Evolutionary conservation across 2,888 invertebrate genomes (phyloP).

Genomic region (Pteria penguin): DNA sequence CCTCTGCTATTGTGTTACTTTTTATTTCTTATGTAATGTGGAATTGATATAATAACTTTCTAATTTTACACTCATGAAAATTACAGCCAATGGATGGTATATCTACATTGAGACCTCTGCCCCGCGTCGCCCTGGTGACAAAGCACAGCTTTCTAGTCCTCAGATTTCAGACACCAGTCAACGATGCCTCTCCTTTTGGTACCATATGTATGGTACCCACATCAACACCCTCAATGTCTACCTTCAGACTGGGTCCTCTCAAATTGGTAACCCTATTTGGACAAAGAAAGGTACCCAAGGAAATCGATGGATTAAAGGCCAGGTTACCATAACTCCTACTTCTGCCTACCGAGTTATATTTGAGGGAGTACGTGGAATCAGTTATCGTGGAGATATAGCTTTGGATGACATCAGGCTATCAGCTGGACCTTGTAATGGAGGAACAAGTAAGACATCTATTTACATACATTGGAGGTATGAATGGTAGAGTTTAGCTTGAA

Average conservation of each 20-base stretch:
- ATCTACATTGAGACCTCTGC: constrained; percentile 83
- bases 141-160: constrained; percentile 81
- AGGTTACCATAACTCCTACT: constrained; percentile 47
- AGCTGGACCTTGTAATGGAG: constrained; percentile 53
- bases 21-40: too few species aligned
- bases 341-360: constrained; percentile 58
- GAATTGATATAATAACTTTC: too few species aligned
- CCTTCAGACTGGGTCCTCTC: constrained; percentile 29
- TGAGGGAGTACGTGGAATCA: constrained; percentile 59
- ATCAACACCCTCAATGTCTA: constrained; percentile 65
- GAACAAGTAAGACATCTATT: not conserved
- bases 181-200: constrained; percentile 73
- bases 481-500: not conserved
- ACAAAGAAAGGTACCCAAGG: constrained; percentile 55
- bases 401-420: constrained; percentile 71
- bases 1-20: too few species aligned
- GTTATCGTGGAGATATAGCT: constrained; percentile 60
- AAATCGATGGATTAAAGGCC: constrained; percentile 57
- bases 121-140: constrained; percentile 83
- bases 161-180: constrained; percentile 51
- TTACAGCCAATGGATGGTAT: constrained; percentile 65
- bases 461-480: not conserved
- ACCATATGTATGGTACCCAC: constrained; percentile 72
- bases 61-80: too few species aligned
- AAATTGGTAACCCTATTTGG: too few species aligned